Percentiles rank a stretch among this genome's conserved stretches.
Conservation (phyloP, 1,140 invertebrate genomes). For the Steinernema feltiae region DNA sequence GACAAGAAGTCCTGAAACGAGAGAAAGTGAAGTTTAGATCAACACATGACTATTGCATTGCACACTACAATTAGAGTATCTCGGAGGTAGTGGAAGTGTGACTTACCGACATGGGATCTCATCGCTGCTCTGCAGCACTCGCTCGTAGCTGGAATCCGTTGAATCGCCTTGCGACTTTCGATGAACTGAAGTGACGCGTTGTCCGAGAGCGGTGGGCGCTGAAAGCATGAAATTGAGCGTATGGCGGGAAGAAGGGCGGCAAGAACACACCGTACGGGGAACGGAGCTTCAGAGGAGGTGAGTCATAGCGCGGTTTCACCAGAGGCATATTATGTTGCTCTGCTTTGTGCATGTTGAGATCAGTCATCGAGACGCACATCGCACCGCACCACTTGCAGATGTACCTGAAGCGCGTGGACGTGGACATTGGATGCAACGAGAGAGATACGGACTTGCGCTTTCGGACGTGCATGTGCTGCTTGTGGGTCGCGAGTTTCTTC, state of each 20-base stretch:
- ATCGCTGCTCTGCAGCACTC: slow-evolving; percentile 8
- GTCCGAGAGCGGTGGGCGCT: background rate
- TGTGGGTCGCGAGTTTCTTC: slow-evolving; percentile 28
- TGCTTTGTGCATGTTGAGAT: slow-evolving; percentile 37
- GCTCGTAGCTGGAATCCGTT: background rate
- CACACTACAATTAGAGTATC: no score
- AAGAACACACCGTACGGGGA: background rate
- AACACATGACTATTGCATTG: no score
- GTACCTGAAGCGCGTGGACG: slow-evolving; percentile 18
- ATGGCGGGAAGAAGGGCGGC: background rate
- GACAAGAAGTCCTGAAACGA: slow-evolving; percentile 22
- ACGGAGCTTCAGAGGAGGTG: background rate
- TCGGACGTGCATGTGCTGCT: slow-evolving; percentile 24
- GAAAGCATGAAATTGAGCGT: background rate
- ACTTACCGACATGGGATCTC: background rate
- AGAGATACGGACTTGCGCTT: slow-evolving; percentile 27
- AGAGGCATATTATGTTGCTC: slow-evolving; percentile 27
- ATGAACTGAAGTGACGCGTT: background rate
- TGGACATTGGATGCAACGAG: background rate
- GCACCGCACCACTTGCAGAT: slow-evolving; percentile 39
- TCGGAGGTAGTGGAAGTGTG: background rate
- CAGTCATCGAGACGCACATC: slow-evolving; percentile 30
- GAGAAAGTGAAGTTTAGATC: no score
- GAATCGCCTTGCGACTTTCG: background rate
- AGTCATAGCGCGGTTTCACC: background rate